These are phyloP conservation scores for Stenoptilia bipunctidactyla DNA, from an alignment of 2,888 invertebrate species.

Conservation along the genomic window DNA sequence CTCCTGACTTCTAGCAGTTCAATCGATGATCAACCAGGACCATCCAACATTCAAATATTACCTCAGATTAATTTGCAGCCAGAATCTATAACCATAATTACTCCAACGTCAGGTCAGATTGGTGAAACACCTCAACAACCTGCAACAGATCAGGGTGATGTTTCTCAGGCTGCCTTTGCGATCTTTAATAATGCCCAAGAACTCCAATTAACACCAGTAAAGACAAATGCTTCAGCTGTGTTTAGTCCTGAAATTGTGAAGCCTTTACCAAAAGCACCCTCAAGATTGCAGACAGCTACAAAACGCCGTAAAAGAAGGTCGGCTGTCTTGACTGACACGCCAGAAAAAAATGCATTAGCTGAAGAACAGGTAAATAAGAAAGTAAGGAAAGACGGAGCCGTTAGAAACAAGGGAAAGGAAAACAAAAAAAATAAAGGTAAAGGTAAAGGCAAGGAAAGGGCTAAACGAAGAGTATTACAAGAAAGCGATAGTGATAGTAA, in stretches of 20 bases:
- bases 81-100: not conserved
- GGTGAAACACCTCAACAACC: not conserved
- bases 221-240: not conserved
- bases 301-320: not conserved
- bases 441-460: not conserved
- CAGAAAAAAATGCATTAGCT: slow-evolving; percentile 1
- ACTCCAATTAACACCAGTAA: not conserved
- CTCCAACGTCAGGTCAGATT: not conserved
- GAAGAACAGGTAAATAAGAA: slow-evolving; percentile 3
- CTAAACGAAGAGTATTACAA: slow-evolving; percentile 6
- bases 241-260: not conserved
- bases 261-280: not conserved
- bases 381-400: not conserved
- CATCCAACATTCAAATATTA: not conserved
- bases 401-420: not conserved
- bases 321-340: not conserved
- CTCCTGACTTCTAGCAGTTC: not conserved
- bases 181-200: not conserved
- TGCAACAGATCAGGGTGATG: not conserved
- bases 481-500: slow-evolving; percentile 4
- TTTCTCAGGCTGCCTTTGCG: not conserved
- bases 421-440: slow-evolving; percentile 2
- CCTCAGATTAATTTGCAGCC: not conserved
- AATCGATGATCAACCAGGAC: not conserved
- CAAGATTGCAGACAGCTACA: not conserved